Evolutionary conservation across 2,797 vertebrate genomes (phyloP), one percentile per base, ranked within the genome.

Genomic region (Hozukius guyotensis): DNA sequence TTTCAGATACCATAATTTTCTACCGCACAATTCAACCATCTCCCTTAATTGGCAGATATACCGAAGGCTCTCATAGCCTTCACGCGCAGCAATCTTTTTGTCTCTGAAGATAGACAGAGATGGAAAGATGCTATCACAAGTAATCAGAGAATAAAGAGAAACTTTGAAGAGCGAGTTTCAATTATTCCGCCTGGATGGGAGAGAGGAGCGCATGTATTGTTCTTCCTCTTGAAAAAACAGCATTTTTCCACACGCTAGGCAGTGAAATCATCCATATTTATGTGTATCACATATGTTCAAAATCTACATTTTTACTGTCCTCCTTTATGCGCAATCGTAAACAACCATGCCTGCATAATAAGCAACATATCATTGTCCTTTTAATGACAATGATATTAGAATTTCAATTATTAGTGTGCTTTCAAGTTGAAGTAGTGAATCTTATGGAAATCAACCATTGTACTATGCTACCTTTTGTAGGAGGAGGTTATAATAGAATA

Each of bases 401-500:
- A 87, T 88, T 91, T 87, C 82, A 90, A 87, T 93, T 88, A 92
- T 82, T 81, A 59, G 12, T 46, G 32, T n/a, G 61, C 85, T 90
- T 91, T 91, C 68, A 87, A 78, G 88, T 65, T 87, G 72, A 81
- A 85, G 85, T 69, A 75, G 82, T 78, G 74, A 77, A 75, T 93
- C 80, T 80, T 86, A 90, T 89, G 85, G 88, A 93, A 93, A 89
- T 92, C 72, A 87, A 53, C 87, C 86, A 87, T 87, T 92, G 92
- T 87, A 42, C 84, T 32, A 1, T 14, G 77, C 52, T 89, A 65
- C 81, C 88, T 91, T 88, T 63, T 90, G 83, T 75, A 77, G 85
- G 82, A 73, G 75, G 72, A 82, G 91, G 93, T 91, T 94, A 93
- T 92, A 93, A 93, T 93, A 91, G 92, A 90, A 91, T 93, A 91